A percentile compares a stretch with the other conserved stretches of the same genome.
These are phyloP conservation scores for Chymomyza procnemis DNA, from an alignment of 2,888 invertebrate species.

Conservation along the genomic window DNA sequence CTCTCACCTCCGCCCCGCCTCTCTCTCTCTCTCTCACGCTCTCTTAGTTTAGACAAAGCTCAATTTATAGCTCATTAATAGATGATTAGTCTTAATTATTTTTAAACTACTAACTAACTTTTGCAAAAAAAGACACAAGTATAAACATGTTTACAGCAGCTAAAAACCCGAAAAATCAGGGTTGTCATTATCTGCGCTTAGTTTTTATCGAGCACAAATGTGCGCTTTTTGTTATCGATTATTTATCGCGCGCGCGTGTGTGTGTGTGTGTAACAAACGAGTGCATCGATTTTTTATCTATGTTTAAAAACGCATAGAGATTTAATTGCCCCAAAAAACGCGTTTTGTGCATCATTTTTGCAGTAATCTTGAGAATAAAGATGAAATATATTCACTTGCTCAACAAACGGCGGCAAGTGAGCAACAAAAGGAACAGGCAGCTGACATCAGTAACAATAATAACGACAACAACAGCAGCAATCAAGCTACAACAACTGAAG, in stretches of 20 bases:
- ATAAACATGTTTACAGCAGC: background rate
- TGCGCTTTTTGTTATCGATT: slow-evolving; percentile 35
- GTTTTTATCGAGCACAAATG: background rate
- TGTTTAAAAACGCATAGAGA: background rate
- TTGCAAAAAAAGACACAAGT: background rate
- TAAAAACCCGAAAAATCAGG: background rate
- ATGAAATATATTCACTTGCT: slow-evolving; percentile 79
- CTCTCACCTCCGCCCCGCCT: too few relatives aligned
- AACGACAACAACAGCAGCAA: slow-evolving; percentile 40
- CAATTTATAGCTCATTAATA: slow-evolving; percentile 47
- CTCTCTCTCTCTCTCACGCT: too few relatives aligned
- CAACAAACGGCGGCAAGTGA: slow-evolving; percentile 79
- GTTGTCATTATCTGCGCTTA: background rate
- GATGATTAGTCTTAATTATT: slow-evolving; percentile 20
- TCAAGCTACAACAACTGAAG: slow-evolving; percentile 39
- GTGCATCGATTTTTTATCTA: slow-evolving; percentile 39
- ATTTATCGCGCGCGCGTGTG: slow-evolving; percentile 28
- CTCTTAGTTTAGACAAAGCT: background rate
- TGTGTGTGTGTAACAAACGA: slow-evolving; percentile 63
- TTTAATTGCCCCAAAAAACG: slow-evolving; percentile 35
- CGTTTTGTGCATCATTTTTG: slow-evolving; percentile 71
- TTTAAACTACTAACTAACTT: slow-evolving; percentile 34
- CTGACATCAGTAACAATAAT: slow-evolving; percentile 40
- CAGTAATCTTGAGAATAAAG: slow-evolving; percentile 79
- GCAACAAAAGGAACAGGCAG: slow-evolving; percentile 58